These are phyloP conservation scores for Myocastor coypus DNA, from an alignment of 2,113 vertebrate genomes.

Conservation along the genomic window DNA sequence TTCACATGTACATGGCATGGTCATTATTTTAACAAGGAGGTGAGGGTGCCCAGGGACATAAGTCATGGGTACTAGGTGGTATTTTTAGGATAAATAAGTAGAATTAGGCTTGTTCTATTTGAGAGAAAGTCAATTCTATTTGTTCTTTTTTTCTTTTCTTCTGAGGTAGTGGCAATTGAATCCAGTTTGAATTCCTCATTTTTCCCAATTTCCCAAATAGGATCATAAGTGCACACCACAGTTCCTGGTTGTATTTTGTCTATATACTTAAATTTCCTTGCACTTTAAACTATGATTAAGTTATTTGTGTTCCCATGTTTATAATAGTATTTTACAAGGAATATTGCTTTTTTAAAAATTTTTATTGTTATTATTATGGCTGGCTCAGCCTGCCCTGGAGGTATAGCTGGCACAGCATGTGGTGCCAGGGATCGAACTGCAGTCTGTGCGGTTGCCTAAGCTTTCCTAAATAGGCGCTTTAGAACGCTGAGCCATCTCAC, in stretches of 20 bases:
- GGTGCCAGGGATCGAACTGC: no score
- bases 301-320: neutral
- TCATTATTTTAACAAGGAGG: no score
- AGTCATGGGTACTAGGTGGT: neutral
- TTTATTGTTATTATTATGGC: no score
- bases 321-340: neutral
- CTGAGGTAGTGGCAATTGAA: neutral
- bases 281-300: neutral
- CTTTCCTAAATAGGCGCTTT: no score
- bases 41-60: neutral
- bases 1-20: neutral
- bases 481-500: no score
- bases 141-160: neutral
- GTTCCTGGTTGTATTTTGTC: neutral
- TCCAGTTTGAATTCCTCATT: neutral
- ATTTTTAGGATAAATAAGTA: neutral
- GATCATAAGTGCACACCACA: neutral
- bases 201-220: neutral
- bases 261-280: constrained; percentile 1
- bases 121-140: neutral
- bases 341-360: no score
- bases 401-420: no score
- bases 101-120: neutral
- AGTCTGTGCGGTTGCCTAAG: no score
- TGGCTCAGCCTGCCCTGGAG: no score